Evolutionary conservation across 2,113 vertebrate genomes (phyloP).

Genomic region (Protobothrops flavoviridis): DNA sequence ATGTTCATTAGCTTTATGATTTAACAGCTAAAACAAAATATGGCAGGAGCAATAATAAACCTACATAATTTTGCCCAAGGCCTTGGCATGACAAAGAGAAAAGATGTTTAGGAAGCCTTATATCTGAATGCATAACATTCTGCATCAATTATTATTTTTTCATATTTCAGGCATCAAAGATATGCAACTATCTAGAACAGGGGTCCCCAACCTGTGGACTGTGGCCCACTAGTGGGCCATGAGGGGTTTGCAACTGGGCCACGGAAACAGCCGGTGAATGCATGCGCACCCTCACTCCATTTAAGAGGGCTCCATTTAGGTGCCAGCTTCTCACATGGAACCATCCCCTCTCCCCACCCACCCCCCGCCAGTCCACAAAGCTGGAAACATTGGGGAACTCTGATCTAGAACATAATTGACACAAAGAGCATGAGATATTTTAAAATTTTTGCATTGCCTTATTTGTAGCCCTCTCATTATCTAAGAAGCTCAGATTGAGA

Average conservation of each 20-base stretch:
- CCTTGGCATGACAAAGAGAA: background rate
- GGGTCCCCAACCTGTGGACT: background rate
- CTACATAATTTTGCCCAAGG: background rate
- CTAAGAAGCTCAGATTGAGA: background rate
- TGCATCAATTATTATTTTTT: background rate
- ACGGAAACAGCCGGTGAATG: too few species aligned
- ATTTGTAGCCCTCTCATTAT: background rate
- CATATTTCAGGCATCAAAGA: background rate
- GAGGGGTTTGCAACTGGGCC: too few species aligned
- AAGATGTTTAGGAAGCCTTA: background rate
- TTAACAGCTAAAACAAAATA: conserved; percentile 15
- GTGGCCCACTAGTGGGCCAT: too few species aligned
- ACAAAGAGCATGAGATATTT: background rate
- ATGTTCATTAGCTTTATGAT: conserved; percentile 50
- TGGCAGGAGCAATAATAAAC: conserved; percentile 5
- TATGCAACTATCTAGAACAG: background rate
- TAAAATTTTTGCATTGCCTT: background rate
- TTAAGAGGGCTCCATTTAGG: too few species aligned
- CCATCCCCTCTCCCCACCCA: background rate
- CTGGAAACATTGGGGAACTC: background rate
- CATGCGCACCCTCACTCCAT: too few species aligned
- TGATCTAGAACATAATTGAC: background rate
- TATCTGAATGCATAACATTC: background rate
- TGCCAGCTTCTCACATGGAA: background rate
- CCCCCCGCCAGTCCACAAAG: background rate